Base-by-base conservation (phyloP, 2,888 invertebrate species). In the Reticulitermes lucifugus region DNA sequence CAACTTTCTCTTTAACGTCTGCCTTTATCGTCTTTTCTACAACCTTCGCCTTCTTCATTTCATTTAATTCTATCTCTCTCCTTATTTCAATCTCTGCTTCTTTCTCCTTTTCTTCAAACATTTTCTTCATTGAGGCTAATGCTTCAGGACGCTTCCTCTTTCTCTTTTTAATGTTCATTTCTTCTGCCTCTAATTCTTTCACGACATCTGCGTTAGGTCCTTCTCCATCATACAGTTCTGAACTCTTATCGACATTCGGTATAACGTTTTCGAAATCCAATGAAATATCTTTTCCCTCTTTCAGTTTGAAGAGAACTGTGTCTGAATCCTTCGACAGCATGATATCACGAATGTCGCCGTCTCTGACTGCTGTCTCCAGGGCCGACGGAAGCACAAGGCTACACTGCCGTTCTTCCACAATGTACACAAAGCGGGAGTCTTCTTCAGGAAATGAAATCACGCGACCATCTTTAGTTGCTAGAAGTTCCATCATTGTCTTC, bases 51-150 rank as follows among this genome's bases (percentile, higher is more conserved):
- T 87, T 87, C 89, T 91, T 88, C 90, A 90, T 88, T 92, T 92
- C 88, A 92, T 91, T 85, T 77, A 85, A 88, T 82, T 89, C 89
- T 22, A 84, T 84, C 18, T 87, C 90, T 90, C 94, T 94, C 89
- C 95, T 93, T 86, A 92, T 89, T 87, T 93, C 92, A 88, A 92
- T 91, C 89, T 95, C 95, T 3, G 94, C 95, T 65, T 93, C 91
- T 87, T 92, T 93, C 89, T 96, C 95, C 90, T 96, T 96, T 83
- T 94, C 95, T 91, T 96, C 96, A 90, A 96, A 96, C 88, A 96
- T 94, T 91, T 94, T 94, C 88, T 94, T 93, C 90, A 94, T 93
- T 83, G 93, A 92, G 81, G 93, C 94, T 41, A 95, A 89, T 80
- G 94, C 93, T 88, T 94, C 93, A n/a, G 94, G 93, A 84, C 94